phyloP scores from a whole-genome alignment of 2,797 vertebrate species.

The Apodemus agrarius region DNA sequence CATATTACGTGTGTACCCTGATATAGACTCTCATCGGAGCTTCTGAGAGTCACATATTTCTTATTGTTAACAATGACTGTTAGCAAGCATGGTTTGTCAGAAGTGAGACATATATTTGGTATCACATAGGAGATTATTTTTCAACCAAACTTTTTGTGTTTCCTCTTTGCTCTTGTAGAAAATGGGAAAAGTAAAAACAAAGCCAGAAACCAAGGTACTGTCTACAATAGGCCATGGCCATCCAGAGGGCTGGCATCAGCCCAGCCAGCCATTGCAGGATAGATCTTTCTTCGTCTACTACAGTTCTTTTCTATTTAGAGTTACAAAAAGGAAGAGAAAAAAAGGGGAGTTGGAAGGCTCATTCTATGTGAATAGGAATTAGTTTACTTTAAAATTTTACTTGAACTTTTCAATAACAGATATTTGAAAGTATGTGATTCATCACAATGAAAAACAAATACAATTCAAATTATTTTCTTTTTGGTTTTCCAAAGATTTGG shows the following conservation, averaged over 20 bases:
- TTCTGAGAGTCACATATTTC: not conserved
- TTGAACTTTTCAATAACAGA: constrained; percentile 26
- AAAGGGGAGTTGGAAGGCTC: not conserved
- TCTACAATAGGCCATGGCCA: constrained; percentile 30
- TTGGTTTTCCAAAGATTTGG: not conserved
- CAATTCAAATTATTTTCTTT: not conserved
- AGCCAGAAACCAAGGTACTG: constrained; percentile 45
- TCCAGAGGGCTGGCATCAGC: not conserved
- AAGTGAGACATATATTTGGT: not conserved
- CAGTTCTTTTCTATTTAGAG: not conserved
- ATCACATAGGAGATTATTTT: constrained; percentile 73
- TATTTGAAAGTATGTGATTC: not conserved
- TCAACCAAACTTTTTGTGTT: constrained; percentile 60
- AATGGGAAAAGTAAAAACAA: not conserved
- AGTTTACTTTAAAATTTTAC: constrained; percentile 11
- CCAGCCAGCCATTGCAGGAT: not conserved
- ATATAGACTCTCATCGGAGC: not conserved
- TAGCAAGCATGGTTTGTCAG: not conserved
- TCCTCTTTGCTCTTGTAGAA: constrained; percentile 68
- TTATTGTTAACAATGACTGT: not conserved
- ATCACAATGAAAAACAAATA: constrained; percentile 32
- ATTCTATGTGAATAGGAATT: not conserved
- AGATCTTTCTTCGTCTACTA: not conserved
- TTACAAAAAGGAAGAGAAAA: not conserved
- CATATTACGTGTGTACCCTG: too few relatives aligned